Base-by-base conservation (phyloP, 2,888 invertebrate species). In the Cordilura impudica region DNA sequence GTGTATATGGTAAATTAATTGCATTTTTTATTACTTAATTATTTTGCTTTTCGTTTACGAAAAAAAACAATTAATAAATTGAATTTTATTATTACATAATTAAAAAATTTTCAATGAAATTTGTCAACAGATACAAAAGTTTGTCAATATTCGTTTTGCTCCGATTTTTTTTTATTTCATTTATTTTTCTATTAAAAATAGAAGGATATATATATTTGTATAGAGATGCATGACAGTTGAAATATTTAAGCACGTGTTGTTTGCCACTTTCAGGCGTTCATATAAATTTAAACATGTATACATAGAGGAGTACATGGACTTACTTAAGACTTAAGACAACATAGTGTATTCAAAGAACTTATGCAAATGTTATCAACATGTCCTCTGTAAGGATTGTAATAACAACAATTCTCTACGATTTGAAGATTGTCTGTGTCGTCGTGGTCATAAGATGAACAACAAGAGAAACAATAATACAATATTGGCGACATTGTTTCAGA, bases 1-100 rank as follows among this genome's bases (percentile, higher is more conserved):
- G 4, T 26, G 26, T 26, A 26, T 26, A 71, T 71, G 61, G 71
- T 51, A 79, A 75, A 79, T 75, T 79, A 79, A 79, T 75, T 79
- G 79, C 70, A 71, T 75, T 79, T 79, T 72, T 79, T 75, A 73
- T 73, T 65, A 78, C 58, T 67, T 66, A 43, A 79, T 74, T 74
- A 74, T 79, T 79, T 61, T 63, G 61, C n/a, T n/a, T n/a, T n/a
- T 74, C 63, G 67, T 45, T 61, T 63, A 43, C 16, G 26, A 49
- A 31, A 14, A 47, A 49, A 60, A 12, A 58, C 61, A 71, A 79
- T 79, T 75, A 71, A 79, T 70, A 73, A 73, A 75, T 75, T 75
- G 65, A 71, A 54, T 66, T 66, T 60, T 71, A 79, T 75, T 75
- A 69, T 78, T 69, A 35, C 35, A 51, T 67, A 45, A 47, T 39